Evolutionary conservation across 1,140 invertebrate genomes (phyloP).

Genomic region (Aphidius gifuensis): DNA sequence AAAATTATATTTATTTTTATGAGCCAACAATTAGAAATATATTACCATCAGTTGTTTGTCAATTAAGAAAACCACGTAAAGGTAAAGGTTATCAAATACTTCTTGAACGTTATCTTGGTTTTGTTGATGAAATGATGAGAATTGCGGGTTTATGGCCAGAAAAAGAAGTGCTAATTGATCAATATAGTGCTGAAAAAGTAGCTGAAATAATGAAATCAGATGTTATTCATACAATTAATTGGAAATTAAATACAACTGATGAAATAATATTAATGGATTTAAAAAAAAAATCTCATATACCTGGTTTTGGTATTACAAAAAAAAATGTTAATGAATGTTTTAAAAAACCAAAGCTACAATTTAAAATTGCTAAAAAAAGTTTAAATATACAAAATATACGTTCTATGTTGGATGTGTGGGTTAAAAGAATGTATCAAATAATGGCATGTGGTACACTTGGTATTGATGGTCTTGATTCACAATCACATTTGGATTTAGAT

Average conservation of each 20-base stretch:
- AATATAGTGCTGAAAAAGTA: constrained; percentile 42
- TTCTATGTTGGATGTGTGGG: constrained; percentile 12
- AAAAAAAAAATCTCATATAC: constrained; percentile 3
- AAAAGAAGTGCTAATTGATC: constrained; percentile 60
- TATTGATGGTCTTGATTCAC: background rate
- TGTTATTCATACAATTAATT: constrained; percentile 3
- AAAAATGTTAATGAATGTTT: background rate
- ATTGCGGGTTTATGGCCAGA: constrained; percentile 61
- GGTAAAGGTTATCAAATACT: constrained; percentile 57
- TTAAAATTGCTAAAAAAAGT: background rate
- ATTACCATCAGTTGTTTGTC: constrained; percentile 44
- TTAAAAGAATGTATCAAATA: constrained; percentile 14
- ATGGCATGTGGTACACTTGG: constrained; percentile 14
- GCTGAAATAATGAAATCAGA: constrained; percentile 23
- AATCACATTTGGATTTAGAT: too few relatives aligned
- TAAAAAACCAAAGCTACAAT: background rate
- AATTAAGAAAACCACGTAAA: constrained; percentile 43
- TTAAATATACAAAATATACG: constrained; percentile 6
- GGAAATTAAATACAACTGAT: constrained; percentile 8
- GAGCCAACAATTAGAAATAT: constrained; percentile 63
- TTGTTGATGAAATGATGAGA: constrained; percentile 65
- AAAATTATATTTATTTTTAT: constrained; percentile 59
- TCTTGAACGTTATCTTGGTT: constrained; percentile 59
- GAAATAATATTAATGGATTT: constrained; percentile 6
- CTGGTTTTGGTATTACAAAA: constrained; percentile 9